Conservation (phyloP, 2,113 vertebrate genomes). For the Aepyceros melampus region DNA sequence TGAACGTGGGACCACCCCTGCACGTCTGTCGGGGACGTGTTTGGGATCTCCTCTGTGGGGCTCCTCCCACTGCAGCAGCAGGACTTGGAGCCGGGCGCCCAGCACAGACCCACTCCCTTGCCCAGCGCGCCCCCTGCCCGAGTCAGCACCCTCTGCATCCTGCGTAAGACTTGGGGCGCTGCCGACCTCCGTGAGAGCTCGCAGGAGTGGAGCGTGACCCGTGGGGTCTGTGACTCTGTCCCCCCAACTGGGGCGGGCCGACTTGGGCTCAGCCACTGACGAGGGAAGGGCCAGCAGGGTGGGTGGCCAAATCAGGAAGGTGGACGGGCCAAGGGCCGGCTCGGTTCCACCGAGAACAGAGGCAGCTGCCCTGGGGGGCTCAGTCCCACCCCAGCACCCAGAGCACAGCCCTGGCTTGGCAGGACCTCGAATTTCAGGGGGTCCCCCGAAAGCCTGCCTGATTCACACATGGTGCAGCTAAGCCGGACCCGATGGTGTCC, state of each 20-base stretch:
- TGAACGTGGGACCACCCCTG: neutral
- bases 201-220: neutral
- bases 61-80: neutral
- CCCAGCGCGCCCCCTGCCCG: neutral
- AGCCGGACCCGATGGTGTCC: neutral
- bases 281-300: neutral
- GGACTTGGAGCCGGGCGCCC: neutral
- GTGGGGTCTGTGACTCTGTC: neutral
- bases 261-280: neutral
- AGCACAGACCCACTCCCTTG: neutral
- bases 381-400: too few species aligned
- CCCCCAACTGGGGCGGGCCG: neutral
- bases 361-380: neutral
- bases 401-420: neutral
- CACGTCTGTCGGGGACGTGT: neutral
- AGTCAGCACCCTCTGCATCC: neutral
- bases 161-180: neutral
- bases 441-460: neutral
- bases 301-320: neutral
- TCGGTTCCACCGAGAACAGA: neutral
- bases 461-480: accelerated
- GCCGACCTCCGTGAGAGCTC: too few species aligned
- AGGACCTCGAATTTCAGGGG: neutral
- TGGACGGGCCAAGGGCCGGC: accelerated
- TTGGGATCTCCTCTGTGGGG: neutral